phyloP scores from a whole-genome alignment of 2,888 invertebrate species.

The Tetheella fluctuosa region DNA sequence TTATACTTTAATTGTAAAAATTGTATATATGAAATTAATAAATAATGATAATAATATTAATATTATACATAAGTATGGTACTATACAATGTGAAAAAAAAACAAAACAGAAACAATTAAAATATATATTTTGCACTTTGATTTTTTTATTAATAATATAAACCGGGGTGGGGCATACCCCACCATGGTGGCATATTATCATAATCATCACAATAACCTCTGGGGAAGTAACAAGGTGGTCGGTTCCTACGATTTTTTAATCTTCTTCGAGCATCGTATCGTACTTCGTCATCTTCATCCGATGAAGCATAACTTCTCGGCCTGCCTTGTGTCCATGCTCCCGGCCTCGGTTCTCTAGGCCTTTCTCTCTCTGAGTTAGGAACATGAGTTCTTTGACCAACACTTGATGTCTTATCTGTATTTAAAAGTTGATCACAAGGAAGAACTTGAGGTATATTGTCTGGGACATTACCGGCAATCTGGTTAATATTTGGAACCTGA shows the following conservation, averaged over 20 bases:
- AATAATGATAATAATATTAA: no score
- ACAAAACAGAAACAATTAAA: background rate
- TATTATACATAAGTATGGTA: no score
- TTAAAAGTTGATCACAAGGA: background rate
- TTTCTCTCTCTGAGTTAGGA: background rate
- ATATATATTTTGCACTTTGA: background rate
- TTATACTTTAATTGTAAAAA: no score
- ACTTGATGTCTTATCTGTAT: background rate
- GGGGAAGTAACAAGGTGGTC: background rate
- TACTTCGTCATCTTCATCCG: background rate
- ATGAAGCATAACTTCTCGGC: background rate
- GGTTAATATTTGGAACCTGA: background rate
- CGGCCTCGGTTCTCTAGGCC: background rate
- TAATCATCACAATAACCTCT: background rate
- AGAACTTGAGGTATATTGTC: background rate
- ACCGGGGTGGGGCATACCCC: background rate
- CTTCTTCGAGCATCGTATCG: background rate
- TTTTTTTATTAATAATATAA: background rate
- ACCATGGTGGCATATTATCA: background rate
- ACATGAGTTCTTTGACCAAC: background rate
- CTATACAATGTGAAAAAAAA: no score
- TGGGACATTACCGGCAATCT: background rate
- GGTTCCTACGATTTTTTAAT: background rate
- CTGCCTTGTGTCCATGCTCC: background rate
- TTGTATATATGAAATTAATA: no score